A percentile compares a stretch with the other conserved stretches of the same genome.
These are phyloP conservation scores for Panurus biarmicus DNA, from an alignment of 2,113 vertebrate species.

Conservation along the genomic window DNA sequence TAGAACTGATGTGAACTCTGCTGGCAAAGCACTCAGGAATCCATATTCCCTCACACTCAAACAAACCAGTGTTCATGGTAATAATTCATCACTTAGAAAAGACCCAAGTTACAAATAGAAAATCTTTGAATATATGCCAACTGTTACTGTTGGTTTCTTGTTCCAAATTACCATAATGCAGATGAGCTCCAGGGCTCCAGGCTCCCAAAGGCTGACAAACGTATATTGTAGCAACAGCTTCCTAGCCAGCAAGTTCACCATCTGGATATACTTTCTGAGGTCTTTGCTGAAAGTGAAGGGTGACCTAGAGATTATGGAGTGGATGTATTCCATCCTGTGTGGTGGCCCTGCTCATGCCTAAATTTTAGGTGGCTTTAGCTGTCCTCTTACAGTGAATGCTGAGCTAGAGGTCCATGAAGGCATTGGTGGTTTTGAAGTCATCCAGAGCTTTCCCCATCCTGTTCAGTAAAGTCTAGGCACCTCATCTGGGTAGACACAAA, in stretches of 20 bases:
- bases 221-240: background rate
- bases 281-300: background rate
- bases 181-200: slow-evolving; percentile 25
- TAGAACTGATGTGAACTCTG: slow-evolving; percentile 26
- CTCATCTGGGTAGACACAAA: background rate
- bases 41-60: slow-evolving; percentile 2
- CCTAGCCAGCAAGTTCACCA: background rate
- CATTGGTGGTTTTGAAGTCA: background rate
- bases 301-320: background rate
- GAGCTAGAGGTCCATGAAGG: background rate
- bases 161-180: slow-evolving; percentile 35
- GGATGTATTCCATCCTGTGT: background rate
- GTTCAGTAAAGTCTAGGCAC: background rate
- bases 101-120: slow-evolving; percentile 27
- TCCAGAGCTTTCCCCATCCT: background rate
- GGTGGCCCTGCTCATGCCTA: background rate
- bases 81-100: slow-evolving; percentile 28
- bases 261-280: background rate
- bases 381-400: background rate
- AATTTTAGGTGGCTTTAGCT: background rate
- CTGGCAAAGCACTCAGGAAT: slow-evolving; percentile 2
- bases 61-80: background rate
- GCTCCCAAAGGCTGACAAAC: background rate
- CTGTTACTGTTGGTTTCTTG: slow-evolving; percentile 27
- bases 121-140: slow-evolving; percentile 25